Percentiles rank a stretch among this genome's conserved stretches.
These are phyloP conservation scores for Eutolmus rufibarbis DNA, from an alignment of 2,888 invertebrate genomes.

Conservation along the genomic window DNA sequence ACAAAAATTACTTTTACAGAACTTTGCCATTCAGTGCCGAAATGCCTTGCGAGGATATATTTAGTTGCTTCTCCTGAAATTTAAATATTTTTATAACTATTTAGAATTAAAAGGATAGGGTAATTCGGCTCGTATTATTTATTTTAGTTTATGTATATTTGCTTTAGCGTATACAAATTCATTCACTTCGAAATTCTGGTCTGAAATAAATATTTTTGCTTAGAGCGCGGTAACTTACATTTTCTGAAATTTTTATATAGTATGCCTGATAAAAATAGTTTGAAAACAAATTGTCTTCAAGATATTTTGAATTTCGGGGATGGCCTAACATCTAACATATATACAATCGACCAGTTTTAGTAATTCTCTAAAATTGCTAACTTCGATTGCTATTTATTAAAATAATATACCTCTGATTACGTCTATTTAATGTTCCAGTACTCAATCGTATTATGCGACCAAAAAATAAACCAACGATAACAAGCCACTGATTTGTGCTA, in stretches of 20 bases:
- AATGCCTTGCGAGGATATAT: constrained; percentile 75
- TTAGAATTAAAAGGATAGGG: neutral
- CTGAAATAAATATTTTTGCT: no score
- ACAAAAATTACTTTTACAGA: constrained; percentile 79
- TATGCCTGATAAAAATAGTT: no score
- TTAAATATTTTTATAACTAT: neutral
- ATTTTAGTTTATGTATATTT: no score
- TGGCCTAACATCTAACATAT: neutral
- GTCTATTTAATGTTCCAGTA: neutral
- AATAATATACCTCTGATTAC: neutral
- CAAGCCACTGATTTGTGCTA: neutral
- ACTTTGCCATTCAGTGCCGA: constrained; percentile 72
- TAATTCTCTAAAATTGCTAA: neutral
- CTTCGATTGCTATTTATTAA: neutral
- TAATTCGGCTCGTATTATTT: no score
- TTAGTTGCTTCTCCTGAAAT: constrained; percentile 71
- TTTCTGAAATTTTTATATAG: no score
- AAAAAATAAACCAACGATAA: neutral
- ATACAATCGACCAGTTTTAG: neutral
- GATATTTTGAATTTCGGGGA: neutral
- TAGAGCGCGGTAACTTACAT: no score
- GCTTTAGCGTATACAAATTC: no score
- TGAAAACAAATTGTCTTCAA: neutral
- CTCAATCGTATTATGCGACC: neutral
- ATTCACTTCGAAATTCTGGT: no score